phyloP scores from a whole-genome alignment of 2,113 vertebrate genomes.

The Strix uralensis region DNA sequence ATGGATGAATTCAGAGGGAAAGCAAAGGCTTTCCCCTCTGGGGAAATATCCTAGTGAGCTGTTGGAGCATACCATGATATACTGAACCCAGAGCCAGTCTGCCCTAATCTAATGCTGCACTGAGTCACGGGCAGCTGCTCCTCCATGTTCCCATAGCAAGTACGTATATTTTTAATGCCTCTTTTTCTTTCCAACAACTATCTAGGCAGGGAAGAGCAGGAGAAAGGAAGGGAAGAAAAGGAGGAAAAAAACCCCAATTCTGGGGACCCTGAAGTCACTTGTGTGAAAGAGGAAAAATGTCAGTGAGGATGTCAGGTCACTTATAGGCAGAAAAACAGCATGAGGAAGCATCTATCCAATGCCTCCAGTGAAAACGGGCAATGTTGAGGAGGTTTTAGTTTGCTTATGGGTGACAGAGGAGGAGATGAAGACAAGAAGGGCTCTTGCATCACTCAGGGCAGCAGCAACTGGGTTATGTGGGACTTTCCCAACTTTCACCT shows the following conservation, averaged over 20 bases:
- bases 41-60: neutral
- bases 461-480: neutral
- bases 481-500: neutral
- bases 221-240: neutral
- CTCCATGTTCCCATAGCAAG: neutral
- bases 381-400: neutral
- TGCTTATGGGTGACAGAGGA: neutral
- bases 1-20: constrained; percentile 26
- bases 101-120: neutral
- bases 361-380: neutral
- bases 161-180: neutral
- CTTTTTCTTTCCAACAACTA: neutral
- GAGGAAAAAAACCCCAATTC: rapidly evolving
- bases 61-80: neutral
- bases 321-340: neutral
- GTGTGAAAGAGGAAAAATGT: neutral
- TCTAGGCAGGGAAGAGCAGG: neutral
- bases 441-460: neutral
- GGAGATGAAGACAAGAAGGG: neutral
- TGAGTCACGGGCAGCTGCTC: neutral
- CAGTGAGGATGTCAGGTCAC: neutral
- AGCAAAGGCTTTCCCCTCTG: constrained; percentile 6
- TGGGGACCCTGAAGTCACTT: neutral
- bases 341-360: neutral
- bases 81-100: neutral